These are phyloP conservation scores for Malurus elegans DNA, from an alignment of 2,113 vertebrate species.

Conservation along the genomic window DNA sequence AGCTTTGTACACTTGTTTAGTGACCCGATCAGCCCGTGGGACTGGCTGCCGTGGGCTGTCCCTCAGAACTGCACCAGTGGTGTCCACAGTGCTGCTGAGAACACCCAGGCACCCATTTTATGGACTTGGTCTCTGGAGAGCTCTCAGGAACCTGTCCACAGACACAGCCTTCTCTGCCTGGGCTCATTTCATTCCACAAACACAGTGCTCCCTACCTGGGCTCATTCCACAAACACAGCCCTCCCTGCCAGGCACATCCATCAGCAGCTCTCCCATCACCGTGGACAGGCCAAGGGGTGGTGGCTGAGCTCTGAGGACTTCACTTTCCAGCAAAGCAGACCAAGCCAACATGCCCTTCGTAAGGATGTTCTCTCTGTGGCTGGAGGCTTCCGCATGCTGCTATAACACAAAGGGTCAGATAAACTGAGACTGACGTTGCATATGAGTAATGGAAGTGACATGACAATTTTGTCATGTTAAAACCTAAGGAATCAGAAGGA, in stretches of 20 bases:
- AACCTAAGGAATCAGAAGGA: background rate
- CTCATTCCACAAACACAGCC: background rate
- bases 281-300: background rate
- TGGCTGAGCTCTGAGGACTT: background rate
- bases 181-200: background rate
- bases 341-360: fast-evolving
- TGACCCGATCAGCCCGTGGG: fast-evolving
- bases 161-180: background rate
- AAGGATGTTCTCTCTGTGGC: background rate
- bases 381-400: background rate
- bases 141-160: background rate
- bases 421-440: background rate
- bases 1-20: fast-evolving
- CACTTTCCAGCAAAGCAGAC: background rate
- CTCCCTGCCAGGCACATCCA: background rate
- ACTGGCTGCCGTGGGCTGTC: background rate
- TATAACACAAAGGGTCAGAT: background rate
- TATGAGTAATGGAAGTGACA: background rate
- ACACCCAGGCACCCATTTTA: fast-evolving
- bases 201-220: background rate
- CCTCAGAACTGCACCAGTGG: background rate
- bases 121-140: background rate
- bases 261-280: background rate
- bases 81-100: background rate
- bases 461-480: background rate